phyloP scores from a whole-genome alignment of 53 echinoderm and acorn worm genomes.

The Hippasteria phrygiana region DNA sequence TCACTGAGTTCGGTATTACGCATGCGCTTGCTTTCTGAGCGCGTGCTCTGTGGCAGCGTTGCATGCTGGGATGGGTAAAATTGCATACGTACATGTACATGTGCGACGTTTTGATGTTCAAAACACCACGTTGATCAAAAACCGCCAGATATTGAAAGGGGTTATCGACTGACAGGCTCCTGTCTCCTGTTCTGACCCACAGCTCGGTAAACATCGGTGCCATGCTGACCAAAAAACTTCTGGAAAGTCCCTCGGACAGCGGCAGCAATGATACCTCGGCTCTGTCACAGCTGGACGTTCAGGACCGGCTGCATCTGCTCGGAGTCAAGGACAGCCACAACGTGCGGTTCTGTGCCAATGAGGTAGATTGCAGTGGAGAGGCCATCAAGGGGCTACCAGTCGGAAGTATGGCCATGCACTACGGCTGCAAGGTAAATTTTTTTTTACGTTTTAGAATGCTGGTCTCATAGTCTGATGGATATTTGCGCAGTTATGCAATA shows the following conservation, averaged over 20 bases:
- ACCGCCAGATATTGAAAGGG: not conserved
- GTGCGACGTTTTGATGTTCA: too few relatives aligned
- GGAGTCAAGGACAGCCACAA: constrained; percentile 80
- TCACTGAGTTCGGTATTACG: too few relatives aligned
- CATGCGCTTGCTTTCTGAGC: too few relatives aligned
- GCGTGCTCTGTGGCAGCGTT: too few relatives aligned
- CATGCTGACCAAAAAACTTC: constrained; percentile 76
- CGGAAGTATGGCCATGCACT: constrained; percentile 87
- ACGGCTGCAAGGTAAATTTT: constrained; percentile 84
- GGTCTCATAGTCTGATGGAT: too few relatives aligned
- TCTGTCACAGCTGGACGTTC: constrained; percentile 48
- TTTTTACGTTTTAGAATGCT: too few relatives aligned
- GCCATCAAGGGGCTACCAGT: constrained; percentile 69
- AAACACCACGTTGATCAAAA: too few relatives aligned
- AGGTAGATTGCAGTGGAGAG: constrained; percentile 39
- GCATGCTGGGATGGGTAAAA: too few relatives aligned
- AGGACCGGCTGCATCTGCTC: constrained; percentile 78
- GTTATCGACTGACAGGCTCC: not conserved
- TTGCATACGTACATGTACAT: too few relatives aligned
- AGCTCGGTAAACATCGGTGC: constrained; percentile 92
- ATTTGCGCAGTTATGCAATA: too few relatives aligned
- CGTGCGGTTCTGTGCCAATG: constrained; percentile 85
- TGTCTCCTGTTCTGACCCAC: not conserved
- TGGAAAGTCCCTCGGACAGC: constrained; percentile 52
- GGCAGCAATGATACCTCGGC: not conserved